Evolutionary conservation across 2,113 vertebrate genomes (phyloP), one percentile per base, ranked within the genome.

Genomic region (Chinchilla lanigera): DNA sequence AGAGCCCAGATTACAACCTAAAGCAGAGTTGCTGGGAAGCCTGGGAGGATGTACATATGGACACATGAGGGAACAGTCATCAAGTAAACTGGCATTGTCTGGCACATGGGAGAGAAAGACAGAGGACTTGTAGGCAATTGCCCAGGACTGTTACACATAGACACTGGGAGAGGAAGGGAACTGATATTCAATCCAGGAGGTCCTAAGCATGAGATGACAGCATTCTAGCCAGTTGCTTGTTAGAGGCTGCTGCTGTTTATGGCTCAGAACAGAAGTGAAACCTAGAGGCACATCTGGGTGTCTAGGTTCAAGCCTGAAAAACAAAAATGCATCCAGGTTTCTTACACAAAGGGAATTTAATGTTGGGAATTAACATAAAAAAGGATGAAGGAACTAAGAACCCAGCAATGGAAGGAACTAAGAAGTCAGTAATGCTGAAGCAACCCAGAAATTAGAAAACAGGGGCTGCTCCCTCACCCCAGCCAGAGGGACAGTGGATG

Each of bases 1-100:
- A 61, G 71, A 28, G 50, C 47, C 28, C 11, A 16, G 54, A 24
- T 5, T 7, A 69, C 35, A 14, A 33, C n/a, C 33, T 22, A 16
- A 81, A n/a, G 35, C 67, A 24, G 30, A 30, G 10, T 7, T 17
- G 7, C 4, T 13, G 54, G 13, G 44, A 58, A 54, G 14, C 28
- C 0, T n/a, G 16, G 9, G 33, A 61, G 13, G 78, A 3, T 9
- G 14, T 60, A 35, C 26, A 38, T 4, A 11, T 0, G 9, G 33
- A 24, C 35, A 7, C 30, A 0, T 0, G 1, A 2, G 24, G 71
- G 44, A 47, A 35, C 28, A 22, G 50, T 24, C 38, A 4, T 16
- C 6, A 0, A 5, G 81, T 30, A 24, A 24, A 14, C 14, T 6
- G 58, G 77, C 35, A 0, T 8, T 0, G 0, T 7, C 1, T 20